Evolutionary conservation across 2,888 invertebrate species (phyloP).

Genomic region (Heliconius ethilla): DNA sequence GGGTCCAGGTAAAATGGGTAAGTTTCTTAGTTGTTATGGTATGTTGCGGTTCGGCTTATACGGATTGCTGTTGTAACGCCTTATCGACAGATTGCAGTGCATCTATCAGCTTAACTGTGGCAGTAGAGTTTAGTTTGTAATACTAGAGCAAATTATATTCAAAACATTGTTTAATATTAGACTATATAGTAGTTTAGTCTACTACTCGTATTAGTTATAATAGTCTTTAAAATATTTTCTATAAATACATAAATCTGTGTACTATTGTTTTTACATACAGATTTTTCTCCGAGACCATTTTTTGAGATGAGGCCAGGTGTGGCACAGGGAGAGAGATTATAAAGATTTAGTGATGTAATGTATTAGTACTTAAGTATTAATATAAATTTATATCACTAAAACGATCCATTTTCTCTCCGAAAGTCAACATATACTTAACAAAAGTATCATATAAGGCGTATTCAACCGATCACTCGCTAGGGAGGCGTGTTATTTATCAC

Average conservation of each 20-base stretch:
- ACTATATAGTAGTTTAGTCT: not conserved
- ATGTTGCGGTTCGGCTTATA: constrained; percentile 43
- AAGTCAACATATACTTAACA: not conserved
- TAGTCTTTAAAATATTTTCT: too few species aligned
- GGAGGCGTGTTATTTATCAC: constrained; percentile 6
- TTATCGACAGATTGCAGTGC: constrained; percentile 44
- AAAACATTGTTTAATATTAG: not conserved
- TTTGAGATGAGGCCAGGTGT: too few species aligned
- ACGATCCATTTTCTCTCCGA: not conserved
- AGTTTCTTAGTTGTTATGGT: constrained; percentile 42
- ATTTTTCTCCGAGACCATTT: too few species aligned
- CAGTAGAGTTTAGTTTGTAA: constrained; percentile 34
- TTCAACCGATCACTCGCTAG: not conserved
- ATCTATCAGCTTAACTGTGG: constrained; percentile 35
- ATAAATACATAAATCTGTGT: too few species aligned
- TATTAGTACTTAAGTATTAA: too few species aligned
- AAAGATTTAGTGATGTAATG: too few species aligned
- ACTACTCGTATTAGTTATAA: too few species aligned
- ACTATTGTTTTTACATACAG: too few species aligned
- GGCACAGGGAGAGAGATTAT: too few species aligned
- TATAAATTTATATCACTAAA: not conserved
- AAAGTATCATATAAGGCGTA: not conserved
- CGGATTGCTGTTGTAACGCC: constrained; percentile 44
- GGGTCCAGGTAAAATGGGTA: constrained; percentile 38
- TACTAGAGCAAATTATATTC: constrained; percentile 8